Conservation (phyloP, 2,113 vertebrate species). For the Callospermophilus lateralis region DNA sequence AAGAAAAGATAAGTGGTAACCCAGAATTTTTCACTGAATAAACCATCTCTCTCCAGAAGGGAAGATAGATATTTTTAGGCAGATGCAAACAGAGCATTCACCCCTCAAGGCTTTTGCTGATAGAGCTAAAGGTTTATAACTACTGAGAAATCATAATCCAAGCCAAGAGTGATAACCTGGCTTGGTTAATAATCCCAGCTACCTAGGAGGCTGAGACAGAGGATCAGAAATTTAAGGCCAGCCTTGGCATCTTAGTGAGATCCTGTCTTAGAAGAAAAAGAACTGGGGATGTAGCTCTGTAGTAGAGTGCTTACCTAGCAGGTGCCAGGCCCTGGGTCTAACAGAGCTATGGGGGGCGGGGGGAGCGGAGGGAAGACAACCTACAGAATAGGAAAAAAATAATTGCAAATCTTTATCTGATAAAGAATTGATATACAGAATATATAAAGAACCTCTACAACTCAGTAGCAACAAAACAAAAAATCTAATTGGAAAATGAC, state of each 20-base stretch:
- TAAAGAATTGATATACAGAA: background rate
- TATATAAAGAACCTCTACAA: background rate
- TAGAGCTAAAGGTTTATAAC: background rate
- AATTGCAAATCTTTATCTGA: too few species aligned
- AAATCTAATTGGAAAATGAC: background rate
- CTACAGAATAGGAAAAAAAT: background rate
- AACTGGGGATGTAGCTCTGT: background rate
- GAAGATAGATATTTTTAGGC: constrained; percentile 22
- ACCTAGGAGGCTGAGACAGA: background rate
- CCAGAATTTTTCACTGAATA: background rate
- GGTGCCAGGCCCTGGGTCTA: background rate
- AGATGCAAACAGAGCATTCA: background rate
- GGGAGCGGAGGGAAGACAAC: background rate
- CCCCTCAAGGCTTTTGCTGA: background rate
- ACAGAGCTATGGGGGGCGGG: too few species aligned
- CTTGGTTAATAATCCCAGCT: background rate
- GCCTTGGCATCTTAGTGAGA: background rate
- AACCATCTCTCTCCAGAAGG: background rate
- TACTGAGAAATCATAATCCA: constrained; percentile 13
- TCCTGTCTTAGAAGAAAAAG: background rate
- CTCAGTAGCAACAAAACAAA: background rate
- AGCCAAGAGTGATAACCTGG: background rate
- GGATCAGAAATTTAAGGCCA: background rate
- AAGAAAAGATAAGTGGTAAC: background rate
- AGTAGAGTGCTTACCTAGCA: background rate